Base-by-base conservation (phyloP, 2,113 vertebrate species). In the Callionymus lyra region DNA sequence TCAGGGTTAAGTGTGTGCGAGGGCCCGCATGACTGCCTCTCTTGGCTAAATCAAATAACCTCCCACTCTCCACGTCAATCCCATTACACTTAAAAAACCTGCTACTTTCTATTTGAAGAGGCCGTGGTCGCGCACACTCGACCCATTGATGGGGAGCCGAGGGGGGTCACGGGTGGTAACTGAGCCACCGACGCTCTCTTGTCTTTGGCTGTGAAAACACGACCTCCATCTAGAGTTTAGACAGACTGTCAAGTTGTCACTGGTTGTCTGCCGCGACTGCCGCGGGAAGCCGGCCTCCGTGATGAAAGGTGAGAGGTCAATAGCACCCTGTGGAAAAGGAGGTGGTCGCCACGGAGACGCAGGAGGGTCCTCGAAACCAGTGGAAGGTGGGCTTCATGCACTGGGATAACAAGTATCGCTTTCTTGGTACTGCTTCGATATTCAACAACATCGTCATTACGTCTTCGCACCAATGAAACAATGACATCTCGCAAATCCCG, bases 191-290 rank as follows among this genome's bases (percentile, higher is more conserved):
- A 43, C 34, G 40, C 57, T 60, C 52, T 65, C 60, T n/a, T 12
- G 8, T 59, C 35, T 36, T 38, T 43, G 21, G 41, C 63, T 74
- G 65, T 59, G 60, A 74, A 80, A 83, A 81, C 74, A 83, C 49
- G 43, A 51, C 41, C 56, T 62, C 55, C 58, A 48, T n/a, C 47
- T 44, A 65, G 44, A 70, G 74, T 78, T 80, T 78, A 80, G 65
- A 83, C 66, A 47, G 64, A 63, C 72, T 75, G 78, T 76, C 80
- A 81, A 76, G 49, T 68, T 75, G 81, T 80, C 74, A 75, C 56
- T 69, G 66, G 46, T 51, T 49, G 59, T 44, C 50, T 44, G 56
- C 63, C 18, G 39, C 38, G 31, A 47, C 67, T 59, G 60, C 55
- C 66, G 63, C 42, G 60, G 70, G 71, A 47, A 47, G 59, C 51